Base-by-base conservation (phyloP, 1,140 invertebrate genomes). In the Mamestra configurata region DNA sequence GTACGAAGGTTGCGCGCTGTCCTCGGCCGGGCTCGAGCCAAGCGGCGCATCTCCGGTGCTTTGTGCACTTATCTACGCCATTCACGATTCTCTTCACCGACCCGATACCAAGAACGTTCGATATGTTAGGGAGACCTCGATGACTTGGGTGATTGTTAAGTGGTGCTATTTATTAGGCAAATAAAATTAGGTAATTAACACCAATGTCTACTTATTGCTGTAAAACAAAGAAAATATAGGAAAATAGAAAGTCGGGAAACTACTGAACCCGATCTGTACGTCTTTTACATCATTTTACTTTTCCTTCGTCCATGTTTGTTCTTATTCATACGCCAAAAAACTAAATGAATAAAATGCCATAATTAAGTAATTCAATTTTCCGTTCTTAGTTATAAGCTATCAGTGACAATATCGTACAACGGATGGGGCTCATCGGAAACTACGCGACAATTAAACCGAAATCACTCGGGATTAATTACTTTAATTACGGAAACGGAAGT, bases 401-500 rank as follows among this genome's bases (percentile, higher is more conserved):
- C 31, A 77, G 75, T 77, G 18, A 61, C 55, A 73, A 73, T 73
- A 57, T 55, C 59, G n/a, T 49, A 76, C n/a, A 79, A 79, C 84
- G 83, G 85, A 87, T 86, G 84, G 77, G 64, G 51, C 72, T 73
- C 87, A 89, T 89, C 88, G 85, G 87, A 90, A 88, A 82, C 80
- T 84, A 82, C 81, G 64, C 71, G 84, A 89, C 85, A 90, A 94
- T 94, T 93, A 92, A 84, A 88, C 82, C 81, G 80, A 89, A 93
- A 93, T 90, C 88, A 85, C 83, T 86, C 79, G 55, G 77, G 75
- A 87, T 86, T 90, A 88, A 93, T 93, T 93, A 89, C 87, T 89
- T 87, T 94, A 93, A 93, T 94, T 86, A 90, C 90, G 92, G 92
- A 93, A 92, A 87, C 89, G 89, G 92, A 92, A 92, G 79, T 79